A percentile compares a stretch with the other conserved stretches of the same genome.
Conservation (phyloP, 2,888 invertebrate species). For the Erynnis tages region DNA sequence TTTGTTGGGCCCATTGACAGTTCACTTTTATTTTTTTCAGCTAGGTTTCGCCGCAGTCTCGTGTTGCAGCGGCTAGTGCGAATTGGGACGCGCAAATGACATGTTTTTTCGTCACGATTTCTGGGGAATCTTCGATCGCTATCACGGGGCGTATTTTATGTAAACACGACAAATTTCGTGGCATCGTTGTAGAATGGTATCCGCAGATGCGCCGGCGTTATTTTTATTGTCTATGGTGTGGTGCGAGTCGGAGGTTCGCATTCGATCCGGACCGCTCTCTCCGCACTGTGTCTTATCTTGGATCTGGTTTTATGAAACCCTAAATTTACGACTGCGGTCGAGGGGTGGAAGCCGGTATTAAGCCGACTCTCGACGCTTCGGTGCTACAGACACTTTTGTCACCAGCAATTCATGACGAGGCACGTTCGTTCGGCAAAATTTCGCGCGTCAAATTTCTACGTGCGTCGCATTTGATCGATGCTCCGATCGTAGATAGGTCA, state of each 20-base stretch:
- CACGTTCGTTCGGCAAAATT: slow-evolving; percentile 77
- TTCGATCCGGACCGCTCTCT: slow-evolving; percentile 78
- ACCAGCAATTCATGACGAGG: slow-evolving; percentile 72
- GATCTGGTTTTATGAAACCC: slow-evolving; percentile 82
- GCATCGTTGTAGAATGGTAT: slow-evolving; percentile 57
- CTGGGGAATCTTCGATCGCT: slow-evolving; percentile 70
- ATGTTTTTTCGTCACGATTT: slow-evolving; percentile 53
- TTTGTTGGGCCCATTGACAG: slow-evolving; percentile 75
- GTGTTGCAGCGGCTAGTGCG: slow-evolving; percentile 51
- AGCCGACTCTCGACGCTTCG: slow-evolving; percentile 71
- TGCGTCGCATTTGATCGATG: slow-evolving; percentile 54
- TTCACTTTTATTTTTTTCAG: slow-evolving; percentile 53
- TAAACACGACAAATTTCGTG: slow-evolving; percentile 78
- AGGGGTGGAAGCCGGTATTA: slow-evolving; percentile 73
- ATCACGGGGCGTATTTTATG: slow-evolving; percentile 74
- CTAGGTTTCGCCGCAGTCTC: slow-evolving; percentile 53
- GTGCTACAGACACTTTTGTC: slow-evolving; percentile 77
- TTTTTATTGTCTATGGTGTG: slow-evolving; percentile 72
- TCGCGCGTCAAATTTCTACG: slow-evolving; percentile 69
- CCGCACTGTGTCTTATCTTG: slow-evolving; percentile 80
- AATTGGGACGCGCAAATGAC: slow-evolving; percentile 54
- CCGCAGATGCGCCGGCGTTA: slow-evolving; percentile 78
- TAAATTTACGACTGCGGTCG: slow-evolving; percentile 80
- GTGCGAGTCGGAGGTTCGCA: slow-evolving; percentile 66
- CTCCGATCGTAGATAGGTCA: slow-evolving; percentile 38